A percentile compares a stretch with the other conserved stretches of the same genome.
These are phyloP conservation scores for Charaxes varanes DNA, from an alignment of 1,140 invertebrate genomes.

Conservation along the genomic window DNA sequence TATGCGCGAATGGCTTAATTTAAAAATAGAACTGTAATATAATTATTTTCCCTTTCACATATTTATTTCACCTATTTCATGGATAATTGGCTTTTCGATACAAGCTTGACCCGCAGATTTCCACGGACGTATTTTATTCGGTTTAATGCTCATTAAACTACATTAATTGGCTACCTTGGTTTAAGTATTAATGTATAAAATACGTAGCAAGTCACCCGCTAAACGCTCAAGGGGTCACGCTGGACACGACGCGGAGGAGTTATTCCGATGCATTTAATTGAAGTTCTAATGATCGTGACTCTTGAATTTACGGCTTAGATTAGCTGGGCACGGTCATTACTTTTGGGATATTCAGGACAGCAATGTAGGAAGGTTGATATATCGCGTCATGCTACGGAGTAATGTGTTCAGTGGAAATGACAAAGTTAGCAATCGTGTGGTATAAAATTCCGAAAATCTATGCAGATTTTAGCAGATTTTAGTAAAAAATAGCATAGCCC, in stretches of 20 bases:
- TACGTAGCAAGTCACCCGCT: constrained; percentile 1
- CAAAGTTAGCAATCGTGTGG: no score
- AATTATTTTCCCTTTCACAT: background rate
- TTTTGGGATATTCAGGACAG: no score
- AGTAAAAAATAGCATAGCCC: no score
- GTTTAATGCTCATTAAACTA: constrained; percentile 2
- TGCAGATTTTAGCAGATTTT: no score
- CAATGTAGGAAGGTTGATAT: no score
- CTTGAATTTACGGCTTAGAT: no score
- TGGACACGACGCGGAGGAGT: background rate
- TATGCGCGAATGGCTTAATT: no score
- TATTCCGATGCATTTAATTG: constrained; percentile 4
- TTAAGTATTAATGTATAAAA: constrained; percentile 1
- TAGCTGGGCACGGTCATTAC: no score
- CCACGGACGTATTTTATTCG: background rate
- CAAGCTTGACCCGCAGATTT: background rate
- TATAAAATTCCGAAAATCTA: no score
- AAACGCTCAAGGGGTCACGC: constrained; percentile 5
- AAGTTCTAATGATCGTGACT: constrained; percentile 5
- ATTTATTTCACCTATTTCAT: background rate
- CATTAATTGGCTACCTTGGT: constrained; percentile 7
- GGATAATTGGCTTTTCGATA: background rate
- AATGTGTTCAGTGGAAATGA: no score
- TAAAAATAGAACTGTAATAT: no score
- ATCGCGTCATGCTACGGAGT: no score